Evolutionary conservation across 2,113 vertebrate genomes (phyloP).

Genomic region (Stercorarius parasiticus): DNA sequence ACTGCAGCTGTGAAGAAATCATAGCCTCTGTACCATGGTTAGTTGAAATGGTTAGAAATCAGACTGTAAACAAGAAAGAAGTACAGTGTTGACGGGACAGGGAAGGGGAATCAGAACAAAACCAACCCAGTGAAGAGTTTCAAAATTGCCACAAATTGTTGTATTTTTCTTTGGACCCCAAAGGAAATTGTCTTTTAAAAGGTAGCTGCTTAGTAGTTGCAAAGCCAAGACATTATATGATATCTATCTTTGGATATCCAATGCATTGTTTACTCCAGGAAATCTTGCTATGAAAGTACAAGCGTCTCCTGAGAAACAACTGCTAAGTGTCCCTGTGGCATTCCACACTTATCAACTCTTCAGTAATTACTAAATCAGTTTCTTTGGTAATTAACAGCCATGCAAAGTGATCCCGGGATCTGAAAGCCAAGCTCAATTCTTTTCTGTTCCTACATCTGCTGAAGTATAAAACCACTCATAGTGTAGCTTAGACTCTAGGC

Average conservation of each 20-base stretch:
- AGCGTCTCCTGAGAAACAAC: not conserved
- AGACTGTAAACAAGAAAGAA: not conserved
- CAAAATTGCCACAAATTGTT: not conserved
- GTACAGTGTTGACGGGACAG: not conserved
- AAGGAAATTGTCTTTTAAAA: not conserved
- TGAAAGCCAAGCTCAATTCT: not conserved
- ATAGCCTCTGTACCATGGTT: not conserved
- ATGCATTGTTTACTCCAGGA: not conserved
- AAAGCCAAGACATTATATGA: not conserved
- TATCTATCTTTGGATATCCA: not conserved
- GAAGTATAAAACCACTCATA: not conserved
- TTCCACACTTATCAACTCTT: not conserved
- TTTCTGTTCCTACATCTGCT: not conserved
- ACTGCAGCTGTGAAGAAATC: not conserved
- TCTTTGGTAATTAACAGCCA: not conserved
- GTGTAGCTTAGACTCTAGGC: not conserved
- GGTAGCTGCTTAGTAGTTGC: not conserved
- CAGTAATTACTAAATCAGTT: not conserved
- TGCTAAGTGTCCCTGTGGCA: not conserved
- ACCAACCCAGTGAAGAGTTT: not conserved
- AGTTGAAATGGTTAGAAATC: not conserved
- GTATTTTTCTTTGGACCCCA: not conserved
- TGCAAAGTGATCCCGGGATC: not conserved
- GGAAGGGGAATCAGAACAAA: not conserved
- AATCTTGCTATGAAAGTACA: not conserved